Percentiles rank a stretch among this genome's conserved stretches.
Conservation (phyloP, 2,113 vertebrate species). For the Tympanuchus pallidicinctus region DNA sequence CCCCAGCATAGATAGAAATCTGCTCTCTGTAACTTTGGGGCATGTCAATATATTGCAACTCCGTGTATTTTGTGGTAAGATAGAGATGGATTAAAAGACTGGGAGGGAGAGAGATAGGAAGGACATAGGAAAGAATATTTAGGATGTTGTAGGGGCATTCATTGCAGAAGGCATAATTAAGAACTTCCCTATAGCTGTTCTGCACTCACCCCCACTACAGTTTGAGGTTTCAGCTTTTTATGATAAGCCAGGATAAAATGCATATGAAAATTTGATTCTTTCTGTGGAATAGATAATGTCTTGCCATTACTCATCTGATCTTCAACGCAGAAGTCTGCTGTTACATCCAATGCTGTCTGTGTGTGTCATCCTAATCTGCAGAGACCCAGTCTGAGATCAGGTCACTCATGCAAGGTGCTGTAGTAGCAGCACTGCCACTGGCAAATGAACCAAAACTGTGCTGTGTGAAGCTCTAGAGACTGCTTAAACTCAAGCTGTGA, state of each 20-base stretch:
- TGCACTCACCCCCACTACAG: neutral
- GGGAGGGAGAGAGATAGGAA: neutral
- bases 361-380: neutral
- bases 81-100: neutral
- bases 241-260: neutral
- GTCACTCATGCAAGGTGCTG: neutral
- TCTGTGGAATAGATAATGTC: neutral
- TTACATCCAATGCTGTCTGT: neutral
- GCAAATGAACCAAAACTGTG: neutral
- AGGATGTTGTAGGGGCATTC: neutral
- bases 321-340: neutral
- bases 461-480: neutral
- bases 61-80: neutral
- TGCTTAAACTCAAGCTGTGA: neutral
- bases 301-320: neutral
- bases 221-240: neutral
- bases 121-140: neutral
- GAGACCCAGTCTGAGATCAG: neutral
- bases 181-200: neutral
- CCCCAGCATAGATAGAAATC: accelerated
- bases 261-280: neutral
- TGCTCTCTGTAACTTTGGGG: neutral
- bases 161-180: neutral
- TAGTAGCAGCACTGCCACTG: neutral
- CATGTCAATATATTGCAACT: neutral